Evolutionary conservation across 1,140 invertebrate genomes (phyloP).

Genomic region (Elymnias hypermnestra): DNA sequence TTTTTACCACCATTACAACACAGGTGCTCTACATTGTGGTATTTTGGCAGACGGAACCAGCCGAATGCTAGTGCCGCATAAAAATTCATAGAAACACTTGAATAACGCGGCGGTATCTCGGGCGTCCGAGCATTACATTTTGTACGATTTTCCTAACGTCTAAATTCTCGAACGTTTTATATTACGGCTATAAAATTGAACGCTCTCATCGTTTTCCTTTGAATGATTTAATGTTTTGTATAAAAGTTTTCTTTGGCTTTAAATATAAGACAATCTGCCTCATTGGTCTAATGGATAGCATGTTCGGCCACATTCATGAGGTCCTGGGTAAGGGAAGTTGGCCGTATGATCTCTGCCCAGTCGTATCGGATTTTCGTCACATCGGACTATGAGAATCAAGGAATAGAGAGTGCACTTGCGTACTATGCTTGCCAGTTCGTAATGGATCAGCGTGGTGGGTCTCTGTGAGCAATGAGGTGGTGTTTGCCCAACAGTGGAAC

Average conservation of each 20-base stretch:
- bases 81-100: slow-evolving; percentile 44
- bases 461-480: too few species aligned
- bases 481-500: too few species aligned
- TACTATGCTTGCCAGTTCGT: too few species aligned
- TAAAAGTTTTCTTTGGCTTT: slow-evolving; percentile 15
- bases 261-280: background rate
- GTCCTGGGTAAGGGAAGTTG: too few species aligned
- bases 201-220: slow-evolving; percentile 14
- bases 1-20: slow-evolving; percentile 61
- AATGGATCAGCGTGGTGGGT: too few species aligned
- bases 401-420: too few species aligned
- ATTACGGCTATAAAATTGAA: slow-evolving; percentile 28
- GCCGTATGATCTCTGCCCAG: too few species aligned
- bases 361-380: too few species aligned
- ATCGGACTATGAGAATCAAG: too few species aligned
- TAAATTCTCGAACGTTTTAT: slow-evolving; percentile 30
- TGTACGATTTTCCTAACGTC: slow-evolving; percentile 25
- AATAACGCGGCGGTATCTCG: slow-evolving; percentile 20
- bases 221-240: slow-evolving; percentile 12
- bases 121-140: slow-evolving; percentile 24
- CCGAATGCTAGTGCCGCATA: slow-evolving; percentile 40
- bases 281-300: too few species aligned
- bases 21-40: slow-evolving; percentile 27
- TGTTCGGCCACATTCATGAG: too few species aligned
- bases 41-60: slow-evolving; percentile 36